phyloP scores from a whole-genome alignment of 2,797 vertebrate species.

The Microchirus variegatus region DNA sequence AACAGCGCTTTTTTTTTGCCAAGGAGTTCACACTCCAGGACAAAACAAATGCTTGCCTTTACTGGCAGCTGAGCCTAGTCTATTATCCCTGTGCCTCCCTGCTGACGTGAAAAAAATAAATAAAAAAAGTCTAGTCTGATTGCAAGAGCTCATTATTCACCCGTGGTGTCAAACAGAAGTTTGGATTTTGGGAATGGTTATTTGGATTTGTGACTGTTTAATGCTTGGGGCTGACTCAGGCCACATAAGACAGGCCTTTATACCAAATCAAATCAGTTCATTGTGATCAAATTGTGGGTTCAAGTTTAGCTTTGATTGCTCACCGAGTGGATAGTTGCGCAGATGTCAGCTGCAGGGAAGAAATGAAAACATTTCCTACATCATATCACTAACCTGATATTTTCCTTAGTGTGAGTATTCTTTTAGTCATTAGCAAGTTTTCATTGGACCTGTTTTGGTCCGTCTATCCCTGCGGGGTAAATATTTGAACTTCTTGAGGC shows the following conservation, averaged over 20 bases:
- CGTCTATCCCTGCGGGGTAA: conserved; percentile 44
- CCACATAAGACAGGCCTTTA: conserved; percentile 32
- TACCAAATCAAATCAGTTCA: conserved; percentile 11
- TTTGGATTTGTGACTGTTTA: conserved; percentile 24
- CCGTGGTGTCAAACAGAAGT: conserved; percentile 22
- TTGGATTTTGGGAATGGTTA: conserved; percentile 38
- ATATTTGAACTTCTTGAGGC: conserved; percentile 55
- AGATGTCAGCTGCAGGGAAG: conserved; percentile 4
- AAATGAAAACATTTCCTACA: neutral
- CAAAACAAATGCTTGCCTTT: conserved; percentile 29
- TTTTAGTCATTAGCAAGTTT: conserved; percentile 38
- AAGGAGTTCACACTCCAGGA: neutral
- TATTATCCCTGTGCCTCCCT: conserved; percentile 10
- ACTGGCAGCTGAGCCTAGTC: conserved; percentile 16
- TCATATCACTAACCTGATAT: conserved; percentile 11
- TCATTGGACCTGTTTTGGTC: conserved; percentile 38
- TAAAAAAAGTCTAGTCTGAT: conserved; percentile 4
- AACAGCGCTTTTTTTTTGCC: neutral
- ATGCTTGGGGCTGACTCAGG: conserved; percentile 17
- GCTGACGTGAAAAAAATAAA: conserved; percentile 7
- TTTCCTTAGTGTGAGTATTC: conserved; percentile 21
- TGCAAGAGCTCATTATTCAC: conserved; percentile 27
- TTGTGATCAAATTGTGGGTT: conserved; percentile 24
- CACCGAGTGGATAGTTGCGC: conserved; percentile 10
- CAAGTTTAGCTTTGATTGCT: conserved; percentile 36